Evolutionary conservation across 1,140 invertebrate species (phyloP).

Genomic region (Parasteatoda tepidariorum): DNA sequence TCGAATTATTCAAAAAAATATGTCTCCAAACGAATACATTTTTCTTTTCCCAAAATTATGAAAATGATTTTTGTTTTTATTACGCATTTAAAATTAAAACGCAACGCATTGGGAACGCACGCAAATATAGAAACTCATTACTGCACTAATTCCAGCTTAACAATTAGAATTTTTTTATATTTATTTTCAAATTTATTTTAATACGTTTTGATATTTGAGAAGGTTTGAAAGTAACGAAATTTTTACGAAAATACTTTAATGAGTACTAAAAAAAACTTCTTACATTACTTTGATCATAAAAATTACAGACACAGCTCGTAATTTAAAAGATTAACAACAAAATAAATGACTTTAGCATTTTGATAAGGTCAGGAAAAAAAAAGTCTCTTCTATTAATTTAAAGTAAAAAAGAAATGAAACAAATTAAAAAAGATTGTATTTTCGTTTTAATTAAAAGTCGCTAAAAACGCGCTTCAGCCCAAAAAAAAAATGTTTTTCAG

Average conservation of each 20-base stretch:
- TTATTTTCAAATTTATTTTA: too few relatives aligned
- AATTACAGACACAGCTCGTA: conserved; percentile 2
- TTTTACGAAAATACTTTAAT: neutral
- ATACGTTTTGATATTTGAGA: too few relatives aligned
- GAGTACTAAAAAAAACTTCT: neutral
- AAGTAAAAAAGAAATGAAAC: neutral
- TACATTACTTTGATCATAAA: conserved; percentile 8
- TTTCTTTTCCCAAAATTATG: too few relatives aligned
- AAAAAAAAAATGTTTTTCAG: neutral
- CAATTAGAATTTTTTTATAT: too few relatives aligned
- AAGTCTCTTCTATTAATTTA: neutral
- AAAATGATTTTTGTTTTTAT: too few relatives aligned
- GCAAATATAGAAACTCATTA: too few relatives aligned
- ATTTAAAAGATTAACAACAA: conserved; percentile 5
- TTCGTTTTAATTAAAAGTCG: neutral
- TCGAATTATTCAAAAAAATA: too few relatives aligned
- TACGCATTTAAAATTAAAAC: too few relatives aligned
- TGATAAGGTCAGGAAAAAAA: neutral
- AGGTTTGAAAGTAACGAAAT: too few relatives aligned
- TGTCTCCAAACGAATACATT: too few relatives aligned
- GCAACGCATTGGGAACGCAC: too few relatives aligned
- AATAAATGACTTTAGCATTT: neutral
- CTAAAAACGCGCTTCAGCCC: neutral
- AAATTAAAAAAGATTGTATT: neutral
- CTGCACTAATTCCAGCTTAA: too few relatives aligned